Evolutionary conservation across 1,140 invertebrate species (phyloP).

Genomic region (Zaprionus ornatus): DNA sequence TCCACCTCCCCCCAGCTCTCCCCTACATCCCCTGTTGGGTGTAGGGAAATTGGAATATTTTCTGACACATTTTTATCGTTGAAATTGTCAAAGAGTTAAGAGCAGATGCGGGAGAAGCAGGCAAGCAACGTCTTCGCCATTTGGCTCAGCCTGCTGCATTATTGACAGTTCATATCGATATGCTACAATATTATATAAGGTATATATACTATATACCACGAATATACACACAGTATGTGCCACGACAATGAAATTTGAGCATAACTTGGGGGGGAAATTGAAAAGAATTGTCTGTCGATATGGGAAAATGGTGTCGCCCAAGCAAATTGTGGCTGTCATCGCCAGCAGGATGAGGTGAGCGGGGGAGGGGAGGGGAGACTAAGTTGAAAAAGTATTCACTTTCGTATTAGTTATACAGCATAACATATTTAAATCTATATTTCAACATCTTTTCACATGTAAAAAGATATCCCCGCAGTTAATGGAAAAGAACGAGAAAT

Average conservation of each 20-base stretch:
- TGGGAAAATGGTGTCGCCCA: conserved; percentile 20
- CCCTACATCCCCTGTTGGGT: neutral
- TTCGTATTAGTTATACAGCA: conserved; percentile 6
- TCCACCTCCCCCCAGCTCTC: neutral
- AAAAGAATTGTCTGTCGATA: conserved; percentile 40
- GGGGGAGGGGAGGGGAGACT: neutral
- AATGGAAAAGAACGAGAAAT: neutral
- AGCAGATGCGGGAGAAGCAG: conserved; percentile 8
- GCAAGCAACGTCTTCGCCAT: conserved; percentile 15
- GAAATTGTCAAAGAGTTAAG: conserved; percentile 79
- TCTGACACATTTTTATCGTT: conserved; percentile 76
- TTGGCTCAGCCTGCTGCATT: conserved; percentile 50
- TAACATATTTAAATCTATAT: conserved; percentile 17
- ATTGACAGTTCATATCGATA: conserved; percentile 61
- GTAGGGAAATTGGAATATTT: conserved; percentile 57
- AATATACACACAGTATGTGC: conserved; percentile 4
- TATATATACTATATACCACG: conserved; percentile 13
- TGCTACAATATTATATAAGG: conserved; percentile 7
- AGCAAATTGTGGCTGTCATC: conserved; percentile 45
- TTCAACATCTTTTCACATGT: conserved; percentile 13
- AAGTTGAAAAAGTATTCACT: conserved; percentile 5
- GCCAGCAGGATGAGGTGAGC: neutral
- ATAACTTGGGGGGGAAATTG: conserved; percentile 26
- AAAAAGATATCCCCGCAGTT: neutral
- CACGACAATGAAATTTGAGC: conserved; percentile 32